Percentiles rank a stretch among this genome's conserved stretches.
Conservation (phyloP, 2,888 invertebrate genomes). For the Muscina levida region DNA sequence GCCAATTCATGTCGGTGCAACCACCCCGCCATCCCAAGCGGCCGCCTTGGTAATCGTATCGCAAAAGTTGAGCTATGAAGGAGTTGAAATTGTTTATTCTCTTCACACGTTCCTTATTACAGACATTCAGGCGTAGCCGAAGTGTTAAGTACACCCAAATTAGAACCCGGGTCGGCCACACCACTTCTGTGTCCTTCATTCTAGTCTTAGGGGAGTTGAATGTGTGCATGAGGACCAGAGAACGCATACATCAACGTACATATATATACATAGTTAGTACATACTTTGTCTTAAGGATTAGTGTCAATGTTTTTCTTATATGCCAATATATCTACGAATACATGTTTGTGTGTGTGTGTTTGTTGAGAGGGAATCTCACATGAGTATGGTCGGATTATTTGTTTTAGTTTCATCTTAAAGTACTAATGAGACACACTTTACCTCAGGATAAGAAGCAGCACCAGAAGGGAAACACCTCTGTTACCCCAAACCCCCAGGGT, state of each 20-base stretch:
- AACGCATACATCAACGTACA: conserved; percentile 11
- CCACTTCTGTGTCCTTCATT: conserved; percentile 18
- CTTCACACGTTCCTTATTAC: conserved; percentile 42
- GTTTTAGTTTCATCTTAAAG: conserved; percentile 46
- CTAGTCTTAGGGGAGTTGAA: conserved; percentile 41
- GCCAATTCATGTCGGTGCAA: neutral
- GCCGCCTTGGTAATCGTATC: neutral
- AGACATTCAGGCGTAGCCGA: conserved; percentile 13
- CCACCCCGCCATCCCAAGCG: neutral
- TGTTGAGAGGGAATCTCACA: neutral
- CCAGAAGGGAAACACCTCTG: neutral
- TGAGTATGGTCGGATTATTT: conserved; percentile 32
- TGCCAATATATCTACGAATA: conserved; percentile 15
- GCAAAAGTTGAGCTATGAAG: conserved; percentile 4
- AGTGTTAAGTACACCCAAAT: conserved; percentile 48
- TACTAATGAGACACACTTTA: conserved; percentile 49
- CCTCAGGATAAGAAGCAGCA: conserved; percentile 8
- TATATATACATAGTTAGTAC: too few species aligned
- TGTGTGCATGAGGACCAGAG: neutral
- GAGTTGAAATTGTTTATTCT: conserved; percentile 38
- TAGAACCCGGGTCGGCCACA: neutral
- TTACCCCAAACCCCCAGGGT: conserved; percentile 45
- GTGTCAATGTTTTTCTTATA: conserved; percentile 43
- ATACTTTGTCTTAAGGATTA: conserved; percentile 48
- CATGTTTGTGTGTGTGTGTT: neutral